Percentiles rank a stretch among this genome's conserved stretches.
phyloP scores from a whole-genome alignment of 2,113 vertebrate species.

The Hirundichthys speculiger region DNA sequence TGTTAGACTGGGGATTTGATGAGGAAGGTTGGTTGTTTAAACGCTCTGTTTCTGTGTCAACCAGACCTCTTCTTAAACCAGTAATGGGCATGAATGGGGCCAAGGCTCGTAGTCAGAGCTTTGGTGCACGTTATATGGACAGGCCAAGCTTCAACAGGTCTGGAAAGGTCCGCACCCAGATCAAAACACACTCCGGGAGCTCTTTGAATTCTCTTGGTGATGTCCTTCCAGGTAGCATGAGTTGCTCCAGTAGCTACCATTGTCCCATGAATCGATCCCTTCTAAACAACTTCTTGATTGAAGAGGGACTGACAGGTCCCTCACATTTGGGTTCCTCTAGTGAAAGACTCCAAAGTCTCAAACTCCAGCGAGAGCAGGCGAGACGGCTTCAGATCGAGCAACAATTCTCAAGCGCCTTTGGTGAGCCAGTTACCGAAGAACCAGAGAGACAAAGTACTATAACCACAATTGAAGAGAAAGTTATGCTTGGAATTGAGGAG shows the following conservation, averaged over 20 bases:
- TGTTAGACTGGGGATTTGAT: conserved; percentile 79
- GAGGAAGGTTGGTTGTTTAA: conserved; percentile 85
- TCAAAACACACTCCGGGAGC: conserved; percentile 91
- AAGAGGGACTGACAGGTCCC: conserved; percentile 70
- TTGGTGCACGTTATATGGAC: conserved; percentile 86
- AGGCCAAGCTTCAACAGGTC: conserved; percentile 78
- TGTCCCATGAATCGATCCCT: conserved; percentile 85
- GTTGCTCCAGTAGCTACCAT: conserved; percentile 81
- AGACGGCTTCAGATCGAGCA: conserved; percentile 75
- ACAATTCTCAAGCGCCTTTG: conserved; percentile 78
- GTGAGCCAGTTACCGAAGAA: conserved; percentile 85
- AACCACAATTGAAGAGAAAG: conserved; percentile 93
- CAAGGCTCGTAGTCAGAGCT: conserved; percentile 92
- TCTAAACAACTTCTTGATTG: conserved; percentile 75
- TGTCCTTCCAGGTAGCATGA: conserved; percentile 81
- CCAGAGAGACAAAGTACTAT: conserved; percentile 80
- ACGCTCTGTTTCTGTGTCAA: conserved; percentile 86
- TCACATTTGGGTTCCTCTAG: conserved; percentile 68
- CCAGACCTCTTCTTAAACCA: conserved; percentile 86
- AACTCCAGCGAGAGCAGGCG: conserved; percentile 76
- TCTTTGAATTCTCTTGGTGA: conserved; percentile 85
- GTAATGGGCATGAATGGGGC: conserved; percentile 93
- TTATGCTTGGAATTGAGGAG: conserved; percentile 94
- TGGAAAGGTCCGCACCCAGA: conserved; percentile 88
- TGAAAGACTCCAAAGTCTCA: conserved; percentile 75